These are phyloP conservation scores for Amphilophus citrinellus DNA, from an alignment of 2,113 vertebrate species.

Conservation along the genomic window DNA sequence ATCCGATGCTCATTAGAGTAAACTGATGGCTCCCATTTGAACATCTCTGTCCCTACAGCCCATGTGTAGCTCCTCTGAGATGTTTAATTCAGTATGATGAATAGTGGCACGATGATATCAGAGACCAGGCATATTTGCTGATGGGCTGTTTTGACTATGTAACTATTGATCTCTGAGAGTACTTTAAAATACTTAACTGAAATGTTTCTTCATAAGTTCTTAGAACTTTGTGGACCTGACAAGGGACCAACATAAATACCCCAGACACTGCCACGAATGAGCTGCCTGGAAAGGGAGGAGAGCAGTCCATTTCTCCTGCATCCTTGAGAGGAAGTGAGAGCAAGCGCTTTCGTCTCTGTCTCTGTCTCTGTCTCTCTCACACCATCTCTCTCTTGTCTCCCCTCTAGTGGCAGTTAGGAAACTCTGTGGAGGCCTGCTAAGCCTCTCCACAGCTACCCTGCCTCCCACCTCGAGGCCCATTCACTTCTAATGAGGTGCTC, in stretches of 20 bases:
- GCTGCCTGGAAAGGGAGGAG: constrained; percentile 30
- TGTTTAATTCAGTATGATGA: constrained; percentile 12
- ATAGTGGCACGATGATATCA: background rate
- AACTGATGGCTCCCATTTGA: constrained; percentile 14
- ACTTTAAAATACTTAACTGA: constrained; percentile 11
- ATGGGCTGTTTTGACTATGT: constrained; percentile 8
- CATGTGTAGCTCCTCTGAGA: background rate
- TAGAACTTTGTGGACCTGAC: constrained; percentile 9
- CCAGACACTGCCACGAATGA: constrained; percentile 29
- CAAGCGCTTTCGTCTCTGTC: constrained; percentile 30
- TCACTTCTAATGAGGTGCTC: constrained; percentile 79
- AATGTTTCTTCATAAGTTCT: constrained; percentile 1
- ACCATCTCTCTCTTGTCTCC: constrained; percentile 17
- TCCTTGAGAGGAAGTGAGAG: constrained; percentile 27
- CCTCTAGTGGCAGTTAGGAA: constrained; percentile 74
- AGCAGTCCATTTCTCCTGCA: constrained; percentile 34
- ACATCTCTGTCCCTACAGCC: background rate
- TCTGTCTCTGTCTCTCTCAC: constrained; percentile 28
- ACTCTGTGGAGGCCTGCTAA: constrained; percentile 72
- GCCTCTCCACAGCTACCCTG: constrained; percentile 71
- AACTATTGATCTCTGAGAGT: constrained; percentile 8
- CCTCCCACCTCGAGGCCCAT: constrained; percentile 75
- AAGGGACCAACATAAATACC: background rate
- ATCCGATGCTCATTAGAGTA: background rate
- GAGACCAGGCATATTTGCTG: background rate